Base-by-base conservation (phyloP, 2,888 invertebrate genomes). In the Limnephilus auricula region DNA sequence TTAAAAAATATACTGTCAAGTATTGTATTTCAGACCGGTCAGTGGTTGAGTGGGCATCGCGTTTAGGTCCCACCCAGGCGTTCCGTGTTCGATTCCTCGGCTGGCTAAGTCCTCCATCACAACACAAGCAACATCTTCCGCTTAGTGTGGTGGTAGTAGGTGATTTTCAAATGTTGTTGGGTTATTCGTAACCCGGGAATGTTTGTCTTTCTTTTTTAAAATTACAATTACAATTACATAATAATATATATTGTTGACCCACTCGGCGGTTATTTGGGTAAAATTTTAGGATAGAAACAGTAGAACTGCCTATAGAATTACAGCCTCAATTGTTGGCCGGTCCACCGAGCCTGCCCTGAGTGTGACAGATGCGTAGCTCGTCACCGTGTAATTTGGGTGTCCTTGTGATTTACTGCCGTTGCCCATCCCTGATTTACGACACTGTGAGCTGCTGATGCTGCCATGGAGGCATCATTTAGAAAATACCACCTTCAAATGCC, bases 321-420 rank as follows among this genome's bases (percentile, higher is more conserved):
- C 65, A 65, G 3, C 25, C 65, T 65, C 65, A 65, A 65, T 65
- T 65, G 65, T 65, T 65, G 18, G 0, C 65, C 25, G 65, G 65
- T 65, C 5, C 5, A n/a, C 65, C n/a, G 25, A 6, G 65, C 65
- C 25, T 37, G 85, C 85, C 85, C 82, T 82, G 85, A 30, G 34
- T 78, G 86, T 45, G 87, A 50, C 87, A 91, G 79, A 86, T 84
- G 83, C 32, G 65, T 31, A 30, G 32, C 82, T 85, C 89, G 86
- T 90, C 45, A 79, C 84, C 30, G 88, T 79, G 79, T 92, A 90
- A 92, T 92, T 90, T 92, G 92, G 90, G 79, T 83, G 85, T 88
- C 90, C 87, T 79, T 79, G 32, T 92, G 92, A 92, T 92, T 92
- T 92, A 92, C 87, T 15, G 50, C 40, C 65, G 65, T 65, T 65